Conservation (phyloP, 2,888 invertebrate species). For the Lacanobia oleracea region DNA sequence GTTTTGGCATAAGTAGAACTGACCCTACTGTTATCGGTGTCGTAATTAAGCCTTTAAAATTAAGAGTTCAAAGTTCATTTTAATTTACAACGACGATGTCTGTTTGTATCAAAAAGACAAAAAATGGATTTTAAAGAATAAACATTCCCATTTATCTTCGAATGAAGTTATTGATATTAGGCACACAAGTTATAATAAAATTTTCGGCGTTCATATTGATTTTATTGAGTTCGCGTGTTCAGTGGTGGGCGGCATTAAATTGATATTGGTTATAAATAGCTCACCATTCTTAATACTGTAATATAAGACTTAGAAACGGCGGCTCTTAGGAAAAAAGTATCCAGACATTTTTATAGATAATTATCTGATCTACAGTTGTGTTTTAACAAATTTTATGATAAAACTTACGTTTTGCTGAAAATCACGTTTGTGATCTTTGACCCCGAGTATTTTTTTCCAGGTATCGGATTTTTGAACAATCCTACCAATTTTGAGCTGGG, state of each 20-base stretch:
- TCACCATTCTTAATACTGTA: background rate
- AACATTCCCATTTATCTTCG: background rate
- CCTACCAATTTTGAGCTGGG: too few species aligned
- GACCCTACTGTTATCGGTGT: background rate
- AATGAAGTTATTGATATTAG: background rate
- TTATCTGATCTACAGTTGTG: too few species aligned
- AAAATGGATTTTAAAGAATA: background rate
- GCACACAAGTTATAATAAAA: background rate
- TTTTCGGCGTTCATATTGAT: background rate
- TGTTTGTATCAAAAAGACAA: too few species aligned
- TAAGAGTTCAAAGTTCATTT: fast-evolving
- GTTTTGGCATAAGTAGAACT: too few species aligned
- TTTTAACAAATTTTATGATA: too few species aligned
- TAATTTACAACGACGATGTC: background rate
- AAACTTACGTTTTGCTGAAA: too few species aligned
- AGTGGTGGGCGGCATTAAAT: background rate
- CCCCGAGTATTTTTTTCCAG: too few species aligned
- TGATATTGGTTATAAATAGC: background rate
- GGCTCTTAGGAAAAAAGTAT: too few species aligned
- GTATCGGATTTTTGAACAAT: too few species aligned
- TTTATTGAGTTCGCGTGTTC: background rate
- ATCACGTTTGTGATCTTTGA: too few species aligned
- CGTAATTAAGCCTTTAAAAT: background rate
- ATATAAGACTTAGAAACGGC: background rate
- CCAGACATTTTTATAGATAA: too few species aligned